These are phyloP conservation scores for Cyclopterus lumpus DNA, from an alignment of 2,797 vertebrate genomes.

Conservation along the genomic window DNA sequence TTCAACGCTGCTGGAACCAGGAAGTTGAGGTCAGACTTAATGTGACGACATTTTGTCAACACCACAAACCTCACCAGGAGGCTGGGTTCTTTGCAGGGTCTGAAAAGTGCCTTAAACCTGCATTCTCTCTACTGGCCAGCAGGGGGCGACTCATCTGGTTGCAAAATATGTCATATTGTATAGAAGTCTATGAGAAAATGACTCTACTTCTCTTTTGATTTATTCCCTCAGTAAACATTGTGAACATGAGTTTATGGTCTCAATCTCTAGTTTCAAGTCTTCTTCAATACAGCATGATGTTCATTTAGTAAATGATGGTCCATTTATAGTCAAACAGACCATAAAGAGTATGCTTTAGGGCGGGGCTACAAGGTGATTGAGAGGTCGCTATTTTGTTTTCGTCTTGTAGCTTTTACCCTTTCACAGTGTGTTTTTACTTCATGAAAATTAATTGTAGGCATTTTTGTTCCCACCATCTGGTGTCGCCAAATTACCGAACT, in stretches of 20 bases:
- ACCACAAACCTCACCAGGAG: background rate
- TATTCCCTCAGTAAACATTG: no score
- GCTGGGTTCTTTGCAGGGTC: background rate
- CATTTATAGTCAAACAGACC: no score
- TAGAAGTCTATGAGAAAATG: no score
- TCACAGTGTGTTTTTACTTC: background rate
- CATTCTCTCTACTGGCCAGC: background rate
- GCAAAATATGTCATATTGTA: no score
- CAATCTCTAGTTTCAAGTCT: no score
- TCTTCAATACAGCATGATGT: no score
- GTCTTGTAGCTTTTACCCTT: background rate
- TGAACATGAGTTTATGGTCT: no score
- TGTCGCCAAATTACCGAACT: background rate
- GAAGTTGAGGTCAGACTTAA: slow-evolving; percentile 11
- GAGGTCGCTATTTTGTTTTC: background rate
- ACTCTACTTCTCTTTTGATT: no score
- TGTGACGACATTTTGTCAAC: background rate
- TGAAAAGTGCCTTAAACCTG: background rate
- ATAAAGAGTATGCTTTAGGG: background rate
- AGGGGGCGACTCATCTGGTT: background rate
- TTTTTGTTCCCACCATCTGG: background rate
- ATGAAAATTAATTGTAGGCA: background rate
- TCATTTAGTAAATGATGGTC: no score
- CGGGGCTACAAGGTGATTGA: background rate
- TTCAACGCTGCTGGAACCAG: background rate